Evolutionary conservation across 2,113 vertebrate genomes (phyloP).

Genomic region (Acinonyx jubatus): DNA sequence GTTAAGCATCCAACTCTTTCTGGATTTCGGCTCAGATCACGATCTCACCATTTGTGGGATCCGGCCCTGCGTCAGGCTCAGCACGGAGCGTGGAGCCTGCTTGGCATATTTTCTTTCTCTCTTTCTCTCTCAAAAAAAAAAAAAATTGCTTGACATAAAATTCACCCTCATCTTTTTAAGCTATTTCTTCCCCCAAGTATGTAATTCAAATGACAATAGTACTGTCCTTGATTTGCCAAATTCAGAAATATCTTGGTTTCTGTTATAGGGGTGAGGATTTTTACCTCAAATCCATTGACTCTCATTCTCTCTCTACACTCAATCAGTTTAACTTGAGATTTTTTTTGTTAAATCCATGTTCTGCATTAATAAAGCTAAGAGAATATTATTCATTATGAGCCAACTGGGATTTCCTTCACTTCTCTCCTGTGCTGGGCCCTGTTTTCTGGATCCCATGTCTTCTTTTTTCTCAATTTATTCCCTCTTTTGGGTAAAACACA

Average conservation of each 20-base stretch:
- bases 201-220: neutral
- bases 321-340: neutral
- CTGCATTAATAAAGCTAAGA: neutral
- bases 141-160: slow-evolving; percentile 31
- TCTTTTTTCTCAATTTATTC: neutral
- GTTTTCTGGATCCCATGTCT: neutral
- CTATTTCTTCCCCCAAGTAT: neutral
- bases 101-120: too few species aligned
- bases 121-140: too few species aligned
- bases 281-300: neutral
- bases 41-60: too few species aligned
- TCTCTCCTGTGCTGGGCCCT: neutral
- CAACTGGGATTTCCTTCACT: neutral
- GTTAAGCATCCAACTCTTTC: too few species aligned
- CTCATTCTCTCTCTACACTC: neutral
- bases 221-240: neutral
- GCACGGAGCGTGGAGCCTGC: too few species aligned
- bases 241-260: neutral
- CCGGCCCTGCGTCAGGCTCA: too few species aligned
- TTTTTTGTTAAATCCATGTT: neutral
- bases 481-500: neutral
- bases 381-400: neutral
- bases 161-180: neutral
- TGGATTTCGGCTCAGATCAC: too few species aligned
- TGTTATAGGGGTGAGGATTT: neutral